Percentiles rank a stretch among this genome's conserved stretches.
Evolutionary conservation across 2,113 vertebrate species (phyloP).

Genomic region (Ictalurus punctatus): DNA sequence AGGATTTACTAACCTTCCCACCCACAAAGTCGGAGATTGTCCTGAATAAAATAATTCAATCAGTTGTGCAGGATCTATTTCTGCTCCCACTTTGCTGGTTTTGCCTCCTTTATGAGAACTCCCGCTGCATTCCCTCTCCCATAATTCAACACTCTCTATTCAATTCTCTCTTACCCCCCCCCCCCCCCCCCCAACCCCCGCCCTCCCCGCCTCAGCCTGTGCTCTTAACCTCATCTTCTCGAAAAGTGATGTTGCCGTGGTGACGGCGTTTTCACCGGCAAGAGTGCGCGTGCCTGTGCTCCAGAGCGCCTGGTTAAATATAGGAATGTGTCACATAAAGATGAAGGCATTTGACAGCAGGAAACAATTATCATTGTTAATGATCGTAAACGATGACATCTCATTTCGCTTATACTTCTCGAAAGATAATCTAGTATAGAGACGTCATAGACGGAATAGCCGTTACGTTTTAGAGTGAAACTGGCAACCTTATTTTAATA

Average conservation of each 20-base stretch:
- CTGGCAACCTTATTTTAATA: not conserved
- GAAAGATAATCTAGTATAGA: not conserved
- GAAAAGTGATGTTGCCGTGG: conserved; percentile 67
- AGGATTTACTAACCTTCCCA: not conserved
- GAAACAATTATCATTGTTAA: not conserved
- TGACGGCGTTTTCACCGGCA: conserved; percentile 62
- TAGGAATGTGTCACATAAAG: conserved; percentile 5
- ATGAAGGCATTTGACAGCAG: not conserved
- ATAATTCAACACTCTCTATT: not conserved
- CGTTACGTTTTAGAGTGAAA: not conserved
- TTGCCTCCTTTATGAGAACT: conserved; percentile 56
- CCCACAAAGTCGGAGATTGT: not conserved
- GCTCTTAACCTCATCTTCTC: conserved; percentile 62
- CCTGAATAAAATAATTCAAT: conserved; percentile 29
- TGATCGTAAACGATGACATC: not conserved
- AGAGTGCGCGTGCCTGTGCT: conserved; percentile 12
- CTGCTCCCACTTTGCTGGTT: conserved; percentile 7
- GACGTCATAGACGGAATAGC: not conserved
- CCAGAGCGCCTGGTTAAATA: conserved; percentile 20
- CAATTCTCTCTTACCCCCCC: not conserved
- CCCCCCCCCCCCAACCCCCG: not conserved
- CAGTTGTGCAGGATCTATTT: conserved; percentile 8
- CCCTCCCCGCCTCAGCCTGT: conserved; percentile 25
- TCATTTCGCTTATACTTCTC: not conserved
- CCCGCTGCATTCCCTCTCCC: conserved; percentile 42